phyloP scores from a whole-genome alignment of 1,140 invertebrate genomes.

The Pristionchus pacificus region DNA sequence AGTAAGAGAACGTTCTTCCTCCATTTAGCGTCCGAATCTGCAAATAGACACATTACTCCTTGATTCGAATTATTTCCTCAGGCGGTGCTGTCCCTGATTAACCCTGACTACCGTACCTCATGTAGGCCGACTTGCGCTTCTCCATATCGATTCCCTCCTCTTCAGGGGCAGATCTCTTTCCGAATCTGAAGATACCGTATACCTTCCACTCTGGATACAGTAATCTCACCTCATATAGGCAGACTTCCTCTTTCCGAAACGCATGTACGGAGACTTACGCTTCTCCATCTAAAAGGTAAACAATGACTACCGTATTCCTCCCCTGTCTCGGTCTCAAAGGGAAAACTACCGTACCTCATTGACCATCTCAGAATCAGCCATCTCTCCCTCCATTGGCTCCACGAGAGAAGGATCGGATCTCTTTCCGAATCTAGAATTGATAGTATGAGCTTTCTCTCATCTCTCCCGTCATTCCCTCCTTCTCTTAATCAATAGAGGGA shows the following conservation, averaged over 20 bases:
- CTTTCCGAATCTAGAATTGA: constrained; percentile 34
- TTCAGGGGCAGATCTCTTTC: constrained; percentile 21
- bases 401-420: constrained; percentile 4
- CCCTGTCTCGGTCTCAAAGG: too few relatives aligned
- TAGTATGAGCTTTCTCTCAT: too few relatives aligned
- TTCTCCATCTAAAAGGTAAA: constrained; percentile 37
- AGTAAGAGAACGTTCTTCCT: too few relatives aligned
- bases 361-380: background rate
- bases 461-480: too few relatives aligned
- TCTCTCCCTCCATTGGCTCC: background rate
- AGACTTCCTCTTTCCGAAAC: constrained; percentile 38
- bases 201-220: background rate
- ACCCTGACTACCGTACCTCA: constrained; percentile 39
- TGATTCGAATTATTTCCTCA: too few relatives aligned
- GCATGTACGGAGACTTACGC: constrained; percentile 37
- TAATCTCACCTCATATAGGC: constrained; percentile 35
- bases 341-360: background rate
- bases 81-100: too few relatives aligned
- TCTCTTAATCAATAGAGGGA: too few relatives aligned
- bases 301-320: too few relatives aligned
- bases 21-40: too few relatives aligned
- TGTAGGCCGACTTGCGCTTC: constrained; percentile 35
- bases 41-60: too few relatives aligned
- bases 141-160: constrained; percentile 33
- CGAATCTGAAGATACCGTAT: constrained; percentile 18